Percentiles rank a stretch among this genome's conserved stretches.
Evolutionary conservation across 1,140 invertebrate species (phyloP).

Genomic region (Euura lappo): DNA sequence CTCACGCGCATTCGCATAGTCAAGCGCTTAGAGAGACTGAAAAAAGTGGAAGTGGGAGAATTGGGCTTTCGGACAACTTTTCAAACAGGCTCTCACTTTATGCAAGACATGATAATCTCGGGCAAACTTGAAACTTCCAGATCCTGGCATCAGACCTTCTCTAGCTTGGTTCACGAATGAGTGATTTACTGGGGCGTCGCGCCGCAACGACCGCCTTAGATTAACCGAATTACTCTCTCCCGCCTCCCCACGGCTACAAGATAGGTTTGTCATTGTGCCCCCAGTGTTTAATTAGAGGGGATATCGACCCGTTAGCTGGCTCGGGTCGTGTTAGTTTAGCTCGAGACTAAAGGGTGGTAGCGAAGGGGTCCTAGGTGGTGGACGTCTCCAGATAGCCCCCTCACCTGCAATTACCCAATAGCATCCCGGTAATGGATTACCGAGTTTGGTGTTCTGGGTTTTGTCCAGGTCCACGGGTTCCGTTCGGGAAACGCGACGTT

Average conservation of each 20-base stretch:
- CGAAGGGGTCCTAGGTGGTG: slow-evolving; percentile 36
- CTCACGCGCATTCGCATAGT: neutral
- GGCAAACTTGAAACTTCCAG: neutral
- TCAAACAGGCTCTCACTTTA: neutral
- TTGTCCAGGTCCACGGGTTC: too few species aligned
- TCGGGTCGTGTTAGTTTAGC: slow-evolving; percentile 38
- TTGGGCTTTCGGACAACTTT: neutral
- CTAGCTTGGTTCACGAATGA: slow-evolving; percentile 33
- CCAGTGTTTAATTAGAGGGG: slow-evolving; percentile 56
- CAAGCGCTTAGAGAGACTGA: neutral
- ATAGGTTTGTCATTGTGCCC: slow-evolving; percentile 53
- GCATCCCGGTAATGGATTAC: slow-evolving; percentile 56
- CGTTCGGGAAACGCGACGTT: neutral
- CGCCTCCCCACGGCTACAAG: slow-evolving; percentile 40
- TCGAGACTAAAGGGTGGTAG: slow-evolving; percentile 9
- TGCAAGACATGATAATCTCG: neutral
- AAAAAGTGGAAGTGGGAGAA: too few species aligned
- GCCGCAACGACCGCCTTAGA: slow-evolving; percentile 46
- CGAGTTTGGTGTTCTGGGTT: slow-evolving; percentile 20
- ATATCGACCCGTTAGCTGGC: slow-evolving; percentile 47
- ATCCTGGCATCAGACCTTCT: slow-evolving; percentile 8
- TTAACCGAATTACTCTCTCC: slow-evolving; percentile 49
- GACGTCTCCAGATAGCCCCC: slow-evolving; percentile 36
- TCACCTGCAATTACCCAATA: slow-evolving; percentile 57
- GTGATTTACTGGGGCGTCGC: slow-evolving; percentile 47